Evolutionary conservation across 1,140 invertebrate species (phyloP).

Genomic region (Mizuhopecten yessoensis): DNA sequence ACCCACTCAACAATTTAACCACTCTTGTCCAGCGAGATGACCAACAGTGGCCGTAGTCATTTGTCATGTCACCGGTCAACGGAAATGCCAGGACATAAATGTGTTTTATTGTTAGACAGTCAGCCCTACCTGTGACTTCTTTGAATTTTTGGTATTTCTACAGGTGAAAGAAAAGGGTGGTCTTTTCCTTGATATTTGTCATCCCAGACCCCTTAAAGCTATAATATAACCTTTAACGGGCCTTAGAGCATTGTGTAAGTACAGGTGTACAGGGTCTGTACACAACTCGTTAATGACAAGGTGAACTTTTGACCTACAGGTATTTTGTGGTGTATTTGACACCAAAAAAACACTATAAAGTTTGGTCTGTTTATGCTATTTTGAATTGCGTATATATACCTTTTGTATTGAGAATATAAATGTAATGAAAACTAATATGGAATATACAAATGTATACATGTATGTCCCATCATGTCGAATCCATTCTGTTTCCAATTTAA

Average conservation of each 20-base stretch:
- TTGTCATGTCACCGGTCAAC: conserved; percentile 14
- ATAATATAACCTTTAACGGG: background rate
- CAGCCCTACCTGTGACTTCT: conserved; percentile 3
- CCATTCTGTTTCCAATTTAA: no score
- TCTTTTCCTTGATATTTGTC: background rate
- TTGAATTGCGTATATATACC: no score
- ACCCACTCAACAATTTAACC: background rate
- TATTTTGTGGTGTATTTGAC: background rate
- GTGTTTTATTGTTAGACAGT: conserved; percentile 7
- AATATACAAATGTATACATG: no score
- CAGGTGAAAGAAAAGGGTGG: background rate
- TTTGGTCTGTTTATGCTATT: background rate
- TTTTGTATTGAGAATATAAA: no score
- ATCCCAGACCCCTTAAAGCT: background rate
- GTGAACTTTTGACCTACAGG: conserved; percentile 22
- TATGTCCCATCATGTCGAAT: no score
- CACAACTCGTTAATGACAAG: background rate
- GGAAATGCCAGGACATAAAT: background rate
- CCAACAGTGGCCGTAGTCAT: background rate
- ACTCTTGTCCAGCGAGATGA: background rate
- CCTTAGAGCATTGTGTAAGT: background rate
- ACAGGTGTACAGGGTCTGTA: background rate
- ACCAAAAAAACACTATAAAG: background rate
- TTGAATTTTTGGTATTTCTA: background rate
- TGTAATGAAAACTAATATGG: no score